Conservation (phyloP, 2,888 invertebrate genomes). For the Idaea straminata region DNA sequence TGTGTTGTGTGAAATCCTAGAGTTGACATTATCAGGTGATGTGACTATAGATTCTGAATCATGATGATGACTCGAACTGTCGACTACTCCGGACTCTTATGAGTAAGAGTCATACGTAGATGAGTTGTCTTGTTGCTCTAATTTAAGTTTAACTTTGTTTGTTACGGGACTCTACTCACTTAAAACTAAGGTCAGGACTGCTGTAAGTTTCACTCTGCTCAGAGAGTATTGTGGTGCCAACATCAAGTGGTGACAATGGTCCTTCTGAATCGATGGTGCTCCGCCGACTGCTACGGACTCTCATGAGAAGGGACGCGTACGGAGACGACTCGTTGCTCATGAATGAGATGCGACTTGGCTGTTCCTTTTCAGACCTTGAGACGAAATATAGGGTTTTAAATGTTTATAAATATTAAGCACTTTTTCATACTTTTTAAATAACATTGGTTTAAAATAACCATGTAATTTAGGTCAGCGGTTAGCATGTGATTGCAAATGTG, state of each 20-base stretch:
- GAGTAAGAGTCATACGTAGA: no score
- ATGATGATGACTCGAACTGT: no score
- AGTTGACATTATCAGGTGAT: not conserved
- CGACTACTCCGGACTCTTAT: no score
- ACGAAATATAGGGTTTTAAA: not conserved
- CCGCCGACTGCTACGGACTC: conserved; percentile 34
- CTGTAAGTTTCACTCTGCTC: conserved; percentile 40
- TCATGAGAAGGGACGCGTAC: conserved; percentile 44
- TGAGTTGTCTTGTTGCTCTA: no score
- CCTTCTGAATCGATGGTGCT: conserved; percentile 28
- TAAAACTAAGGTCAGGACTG: conserved; percentile 31
- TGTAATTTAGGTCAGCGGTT: not conserved
- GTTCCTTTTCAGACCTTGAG: conserved; percentile 41
- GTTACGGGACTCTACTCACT: not conserved
- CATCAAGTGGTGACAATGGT: conserved; percentile 19
- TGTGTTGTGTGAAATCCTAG: not conserved
- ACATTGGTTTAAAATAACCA: not conserved
- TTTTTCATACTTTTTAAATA: conserved; percentile 6
- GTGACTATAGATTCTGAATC: not conserved
- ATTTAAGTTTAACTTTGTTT: no score
- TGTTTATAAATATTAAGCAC: no score
- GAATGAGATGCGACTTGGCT: conserved; percentile 58
- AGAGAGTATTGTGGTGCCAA: conserved; percentile 35
- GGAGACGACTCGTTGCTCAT: conserved; percentile 54
- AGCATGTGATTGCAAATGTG: not conserved